Conservation (phyloP, 2,113 vertebrate species). For the Columbina picui region DNA sequence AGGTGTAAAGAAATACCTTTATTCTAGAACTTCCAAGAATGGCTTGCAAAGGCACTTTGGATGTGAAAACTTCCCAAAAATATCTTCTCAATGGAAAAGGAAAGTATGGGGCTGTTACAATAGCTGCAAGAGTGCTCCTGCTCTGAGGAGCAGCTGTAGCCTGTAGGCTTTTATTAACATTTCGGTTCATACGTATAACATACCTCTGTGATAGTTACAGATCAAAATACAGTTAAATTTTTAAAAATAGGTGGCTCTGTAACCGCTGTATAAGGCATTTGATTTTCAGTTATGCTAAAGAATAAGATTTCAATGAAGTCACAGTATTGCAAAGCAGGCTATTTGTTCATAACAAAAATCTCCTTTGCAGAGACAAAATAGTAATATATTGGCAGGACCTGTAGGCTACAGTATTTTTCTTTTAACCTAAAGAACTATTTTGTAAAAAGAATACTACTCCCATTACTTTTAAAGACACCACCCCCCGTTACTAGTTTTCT, state of each 20-base stretch:
- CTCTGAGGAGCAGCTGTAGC: neutral
- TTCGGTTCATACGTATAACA: neutral
- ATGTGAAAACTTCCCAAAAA: neutral
- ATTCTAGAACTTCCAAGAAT: neutral
- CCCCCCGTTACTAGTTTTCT: neutral
- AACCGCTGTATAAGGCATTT: neutral
- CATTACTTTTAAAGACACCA: neutral
- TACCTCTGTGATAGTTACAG: neutral
- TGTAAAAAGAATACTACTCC: neutral
- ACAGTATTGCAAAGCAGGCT: neutral
- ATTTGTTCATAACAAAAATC: neutral
- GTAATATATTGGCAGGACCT: neutral
- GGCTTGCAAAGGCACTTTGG: neutral
- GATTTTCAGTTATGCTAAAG: neutral
- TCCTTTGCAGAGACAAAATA: neutral
- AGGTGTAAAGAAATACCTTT: neutral
- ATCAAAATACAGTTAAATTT: neutral
- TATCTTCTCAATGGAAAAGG: neutral
- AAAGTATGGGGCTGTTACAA: neutral
- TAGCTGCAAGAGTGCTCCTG: neutral
- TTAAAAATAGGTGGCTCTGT: rapidly evolving
- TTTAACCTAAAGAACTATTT: neutral
- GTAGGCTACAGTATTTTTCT: neutral
- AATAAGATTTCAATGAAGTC: neutral
- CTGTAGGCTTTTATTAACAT: neutral